Conservation (phyloP, 2,797 vertebrate species). For the Hemitrygon akajei region DNA sequence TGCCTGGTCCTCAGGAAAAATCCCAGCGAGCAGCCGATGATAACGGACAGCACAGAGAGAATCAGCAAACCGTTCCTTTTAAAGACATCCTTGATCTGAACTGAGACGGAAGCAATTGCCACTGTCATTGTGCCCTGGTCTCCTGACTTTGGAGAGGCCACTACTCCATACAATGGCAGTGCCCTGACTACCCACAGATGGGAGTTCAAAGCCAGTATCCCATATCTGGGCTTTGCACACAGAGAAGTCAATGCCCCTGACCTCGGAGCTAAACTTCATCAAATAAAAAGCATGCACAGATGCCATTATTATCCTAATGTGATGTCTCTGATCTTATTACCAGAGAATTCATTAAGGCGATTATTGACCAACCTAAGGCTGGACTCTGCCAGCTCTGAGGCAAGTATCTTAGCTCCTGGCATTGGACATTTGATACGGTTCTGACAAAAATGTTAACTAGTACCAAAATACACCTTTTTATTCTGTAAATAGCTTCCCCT, state of each 20-base stretch:
- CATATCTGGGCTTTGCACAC: neutral
- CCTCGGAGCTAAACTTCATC: constrained; percentile 50
- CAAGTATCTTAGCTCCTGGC: neutral
- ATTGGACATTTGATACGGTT: neutral
- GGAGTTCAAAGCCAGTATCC: neutral
- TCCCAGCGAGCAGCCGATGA: constrained; percentile 88
- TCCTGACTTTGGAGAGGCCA: constrained; percentile 50
- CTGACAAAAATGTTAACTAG: neutral
- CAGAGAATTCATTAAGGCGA: constrained; percentile 70
- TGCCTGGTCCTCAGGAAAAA: constrained; percentile 86
- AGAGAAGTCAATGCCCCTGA: constrained; percentile 45
- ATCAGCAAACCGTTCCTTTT: constrained; percentile 90
- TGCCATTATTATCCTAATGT: constrained; percentile 59
- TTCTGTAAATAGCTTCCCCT: neutral
- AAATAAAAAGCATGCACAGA: constrained; percentile 55
- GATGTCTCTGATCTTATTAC: constrained; percentile 69
- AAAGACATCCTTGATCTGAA: constrained; percentile 81
- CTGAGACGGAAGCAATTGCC: constrained; percentile 71
- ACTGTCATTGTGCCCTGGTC: constrained; percentile 66
- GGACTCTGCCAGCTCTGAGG: neutral
- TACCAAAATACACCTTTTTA: neutral
- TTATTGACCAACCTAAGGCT: constrained; percentile 62
- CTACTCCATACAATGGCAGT: constrained; percentile 58
- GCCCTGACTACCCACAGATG: constrained; percentile 2
- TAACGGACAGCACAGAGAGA: constrained; percentile 87